Percentiles rank a stretch among this genome's conserved stretches.
phyloP scores from a whole-genome alignment of 2,113 vertebrate genomes.

The Ciconia stormi region DNA sequence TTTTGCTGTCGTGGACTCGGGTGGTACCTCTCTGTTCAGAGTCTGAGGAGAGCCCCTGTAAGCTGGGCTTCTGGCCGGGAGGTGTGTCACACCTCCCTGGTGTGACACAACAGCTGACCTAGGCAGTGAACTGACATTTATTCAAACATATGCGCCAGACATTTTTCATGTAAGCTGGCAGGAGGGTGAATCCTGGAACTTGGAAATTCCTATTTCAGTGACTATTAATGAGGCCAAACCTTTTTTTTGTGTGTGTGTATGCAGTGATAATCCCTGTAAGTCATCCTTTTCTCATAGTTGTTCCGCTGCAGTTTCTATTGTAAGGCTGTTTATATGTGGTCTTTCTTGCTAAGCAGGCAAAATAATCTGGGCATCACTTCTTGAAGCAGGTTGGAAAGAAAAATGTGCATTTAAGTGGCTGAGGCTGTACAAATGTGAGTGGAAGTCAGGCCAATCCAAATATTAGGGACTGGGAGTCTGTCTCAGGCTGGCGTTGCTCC shows the following conservation, averaged over 20 bases:
- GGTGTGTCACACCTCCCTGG: too few relatives aligned
- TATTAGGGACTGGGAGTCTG: background rate
- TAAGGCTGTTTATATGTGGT: background rate
- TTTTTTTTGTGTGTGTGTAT: background rate
- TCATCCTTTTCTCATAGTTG: background rate
- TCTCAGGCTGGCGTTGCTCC: background rate
- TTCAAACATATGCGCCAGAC: background rate
- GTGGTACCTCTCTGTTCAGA: background rate
- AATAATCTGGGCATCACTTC: background rate
- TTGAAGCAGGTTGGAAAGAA: background rate
- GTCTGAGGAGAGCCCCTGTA: background rate
- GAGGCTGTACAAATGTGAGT: background rate
- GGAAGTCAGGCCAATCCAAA: background rate
- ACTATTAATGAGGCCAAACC: background rate
- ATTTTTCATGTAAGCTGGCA: background rate
- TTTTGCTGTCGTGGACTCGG: background rate
- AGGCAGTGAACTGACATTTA: background rate
- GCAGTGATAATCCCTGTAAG: background rate
- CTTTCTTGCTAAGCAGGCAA: background rate
- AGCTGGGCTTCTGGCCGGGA: background rate
- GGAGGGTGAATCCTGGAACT: background rate
- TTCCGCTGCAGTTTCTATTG: background rate
- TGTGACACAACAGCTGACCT: background rate
- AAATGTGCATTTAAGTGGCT: background rate
- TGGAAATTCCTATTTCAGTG: background rate